phyloP scores from a whole-genome alignment of 2,797 vertebrate species.

The Sus cebifrons region DNA sequence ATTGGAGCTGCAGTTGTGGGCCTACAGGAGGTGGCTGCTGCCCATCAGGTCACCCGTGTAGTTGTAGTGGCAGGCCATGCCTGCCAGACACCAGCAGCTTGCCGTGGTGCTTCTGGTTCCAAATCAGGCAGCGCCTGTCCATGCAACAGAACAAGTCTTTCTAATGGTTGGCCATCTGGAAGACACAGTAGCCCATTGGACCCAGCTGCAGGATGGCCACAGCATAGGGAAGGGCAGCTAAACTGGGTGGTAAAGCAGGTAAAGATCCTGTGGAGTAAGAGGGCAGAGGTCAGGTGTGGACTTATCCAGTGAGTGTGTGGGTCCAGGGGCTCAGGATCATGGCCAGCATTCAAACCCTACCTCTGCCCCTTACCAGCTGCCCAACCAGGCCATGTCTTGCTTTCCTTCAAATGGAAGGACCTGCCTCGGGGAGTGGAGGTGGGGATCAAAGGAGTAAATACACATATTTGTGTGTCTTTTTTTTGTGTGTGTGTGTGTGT shows the following conservation, averaged over 20 bases:
- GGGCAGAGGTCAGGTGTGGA: fast-evolving
- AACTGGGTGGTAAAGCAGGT: slow-evolving; percentile 97
- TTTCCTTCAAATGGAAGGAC: not conserved
- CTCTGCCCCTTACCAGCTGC: not conserved
- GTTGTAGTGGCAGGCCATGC: slow-evolving; percentile 96
- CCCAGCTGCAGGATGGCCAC: slow-evolving; percentile 92
- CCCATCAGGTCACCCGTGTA: slow-evolving; percentile 98
- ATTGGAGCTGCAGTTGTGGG: too few species aligned
- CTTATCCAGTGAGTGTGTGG: fast-evolving
- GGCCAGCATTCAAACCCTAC: fast-evolving
- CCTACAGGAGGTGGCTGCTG: slow-evolving; percentile 92
- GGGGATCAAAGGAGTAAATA: not conserved
- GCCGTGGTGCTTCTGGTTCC: slow-evolving; percentile 94
- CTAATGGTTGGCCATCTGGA: slow-evolving; percentile 97
- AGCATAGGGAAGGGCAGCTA: slow-evolving; percentile 91
- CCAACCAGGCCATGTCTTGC: not conserved
- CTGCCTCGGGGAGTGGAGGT: fast-evolving
- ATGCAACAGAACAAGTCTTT: slow-evolving; percentile 98
- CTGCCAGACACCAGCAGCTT: slow-evolving; percentile 97
- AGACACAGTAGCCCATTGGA: slow-evolving; percentile 96
- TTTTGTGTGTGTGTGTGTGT: too few species aligned
- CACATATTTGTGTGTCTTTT: not conserved
- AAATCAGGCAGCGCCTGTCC: slow-evolving; percentile 95
- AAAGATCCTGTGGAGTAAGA: slow-evolving; percentile 93
- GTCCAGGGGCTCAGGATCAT: fast-evolving